Base-by-base conservation (phyloP, 2,113 vertebrate species). In the Pluvialis apricaria region DNA sequence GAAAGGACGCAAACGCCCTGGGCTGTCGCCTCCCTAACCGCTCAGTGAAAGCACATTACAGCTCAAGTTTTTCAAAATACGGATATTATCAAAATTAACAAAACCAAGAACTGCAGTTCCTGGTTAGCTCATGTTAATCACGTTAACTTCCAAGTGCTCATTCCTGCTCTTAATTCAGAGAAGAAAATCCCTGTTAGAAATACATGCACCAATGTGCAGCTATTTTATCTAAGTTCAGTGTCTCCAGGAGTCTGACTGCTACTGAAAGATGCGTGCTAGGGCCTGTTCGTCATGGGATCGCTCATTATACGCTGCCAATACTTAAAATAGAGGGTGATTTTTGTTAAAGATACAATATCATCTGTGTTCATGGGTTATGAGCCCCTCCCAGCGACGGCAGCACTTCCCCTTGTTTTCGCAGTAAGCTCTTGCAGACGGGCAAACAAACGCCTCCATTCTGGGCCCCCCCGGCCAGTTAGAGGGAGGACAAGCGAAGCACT, bases 241-340 rank as follows among this genome's bases (percentile, higher is more conserved):
- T 32, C 72, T 0, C 0, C 1, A 51, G n/a, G 61, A 62, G 38
- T 38, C 51, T 3, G n/a, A 31, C 57, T 13, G 4, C 64, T 52
- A 66, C 8, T n/a, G 70, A 58, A 29, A 83, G 52, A 54, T 13
- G 3, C 0, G 4, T 79, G 61, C 69, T 60, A 79, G 54, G 61
- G 81, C 58, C 44, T 5, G 7, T 70, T 55, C 60, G 86, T 88
- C 54, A 11, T 7, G 16, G 40, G 38, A 47, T 55, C 34, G 2
- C 44, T 62, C 65, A 19, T 17, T 62, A 60, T 20, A 66, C 31
- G 20, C 24, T 24, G 25, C 36, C 76, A 69, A 17, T 20, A 64
- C n/a, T 83, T 76, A 69, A 94, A 87, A 79, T 4, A 89, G 54
- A 93, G 51, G 64, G 18, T 44, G 76, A 79, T 87, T 82, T 83